Evolutionary conservation across 1,140 invertebrate species (phyloP).

Genomic region (Nasonia giraulti): DNA sequence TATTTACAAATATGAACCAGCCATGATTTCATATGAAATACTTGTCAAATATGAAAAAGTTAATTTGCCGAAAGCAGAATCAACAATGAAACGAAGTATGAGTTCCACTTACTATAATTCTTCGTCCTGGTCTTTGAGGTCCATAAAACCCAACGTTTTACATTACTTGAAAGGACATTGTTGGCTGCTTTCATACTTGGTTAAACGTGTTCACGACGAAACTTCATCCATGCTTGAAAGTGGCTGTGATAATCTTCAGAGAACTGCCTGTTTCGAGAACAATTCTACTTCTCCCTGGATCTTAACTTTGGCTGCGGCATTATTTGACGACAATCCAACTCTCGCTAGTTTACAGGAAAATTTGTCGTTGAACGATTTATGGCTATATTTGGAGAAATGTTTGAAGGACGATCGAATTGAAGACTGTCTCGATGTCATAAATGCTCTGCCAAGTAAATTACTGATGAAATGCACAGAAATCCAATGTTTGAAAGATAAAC

Average conservation of each 20-base stretch:
- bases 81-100: conserved; percentile 23
- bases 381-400: conserved; percentile 60
- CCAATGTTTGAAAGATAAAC: conserved; percentile 71
- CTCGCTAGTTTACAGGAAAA: conserved; percentile 73
- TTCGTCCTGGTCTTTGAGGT: conserved; percentile 55
- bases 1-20: conserved; percentile 37
- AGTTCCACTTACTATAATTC: conserved; percentile 1
- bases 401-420: conserved; percentile 56
- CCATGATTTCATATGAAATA: conserved; percentile 35
- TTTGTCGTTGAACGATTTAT: conserved; percentile 59
- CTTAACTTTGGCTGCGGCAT: conserved; percentile 61
- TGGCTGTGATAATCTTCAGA: conserved; percentile 63
- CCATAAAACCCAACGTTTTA: conserved; percentile 67
- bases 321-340: conserved; percentile 73
- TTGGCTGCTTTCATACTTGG: conserved; percentile 76
- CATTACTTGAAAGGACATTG: conserved; percentile 77
- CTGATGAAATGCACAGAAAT: conserved; percentile 61
- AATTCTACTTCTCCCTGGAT: conserved; percentile 70
- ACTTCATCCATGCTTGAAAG: conserved; percentile 61
- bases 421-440: conserved; percentile 61
- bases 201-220: conserved; percentile 73
- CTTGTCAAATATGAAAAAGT: conserved; percentile 40
- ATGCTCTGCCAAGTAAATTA: conserved; percentile 59
- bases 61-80: neutral
- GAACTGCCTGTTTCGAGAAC: conserved; percentile 68